Base-by-base conservation (phyloP, 1,140 invertebrate species). In the Oryzaephilus surinamensis region DNA sequence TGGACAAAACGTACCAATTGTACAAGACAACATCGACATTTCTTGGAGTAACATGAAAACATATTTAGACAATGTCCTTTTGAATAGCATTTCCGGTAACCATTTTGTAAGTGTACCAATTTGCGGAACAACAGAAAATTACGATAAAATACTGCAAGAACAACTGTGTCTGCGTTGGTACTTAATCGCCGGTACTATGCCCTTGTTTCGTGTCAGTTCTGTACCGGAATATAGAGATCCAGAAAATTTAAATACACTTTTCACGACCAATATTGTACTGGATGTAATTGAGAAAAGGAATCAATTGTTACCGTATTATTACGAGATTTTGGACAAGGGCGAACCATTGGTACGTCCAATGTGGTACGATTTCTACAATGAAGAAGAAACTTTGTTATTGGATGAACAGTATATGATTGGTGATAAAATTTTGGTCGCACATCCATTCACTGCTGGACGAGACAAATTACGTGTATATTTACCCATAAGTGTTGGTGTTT, bases 381-480 rank as follows among this genome's bases (percentile, higher is more conserved):
- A 58, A 32, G 45, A 47, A 4, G 28, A 47, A 1, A 55, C 57
- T 12, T 51, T 51, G 17, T 20, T 21, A 8, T 34, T 62, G 13
- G 52, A 57, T 14, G 46, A 55, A 6, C 59, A 62, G 32, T 64
- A 58, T 31, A 57, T 55, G 46, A 45, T 64, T 7, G 62, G 61
- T 7, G 48, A 51, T 11, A 45, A 50, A 19, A 41, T 62, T 18
- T 45, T 64, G 6, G 47, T 61, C 0, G 57, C 50, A 3, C 62
- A 61, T 19, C 52, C 49, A n/a, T 42, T 61, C 14, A 36, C 41
- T 1, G 28, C 42, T 2, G 39, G 37, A 6, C 36, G 36, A 15
- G 36, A 18, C 2, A 51, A 32, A 27, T 23, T 61, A 2, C 43
- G 29, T 10, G 46, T 61, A 6, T 64, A 55, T 49, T 38, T 64